Evolutionary conservation across 1,140 invertebrate species (phyloP).

Genomic region (Anthonomus grandis): DNA sequence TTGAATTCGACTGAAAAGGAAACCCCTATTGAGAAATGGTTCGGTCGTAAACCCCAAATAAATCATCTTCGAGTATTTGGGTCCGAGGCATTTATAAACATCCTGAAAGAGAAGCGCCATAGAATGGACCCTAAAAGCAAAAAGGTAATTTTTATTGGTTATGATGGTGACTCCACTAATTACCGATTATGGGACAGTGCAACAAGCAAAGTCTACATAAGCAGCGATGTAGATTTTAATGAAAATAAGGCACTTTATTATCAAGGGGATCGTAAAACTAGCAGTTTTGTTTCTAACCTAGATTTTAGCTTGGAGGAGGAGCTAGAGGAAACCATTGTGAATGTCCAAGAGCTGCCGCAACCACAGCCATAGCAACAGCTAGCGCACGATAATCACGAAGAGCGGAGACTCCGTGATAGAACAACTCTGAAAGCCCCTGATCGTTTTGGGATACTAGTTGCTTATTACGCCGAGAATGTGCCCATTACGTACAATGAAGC

Average conservation of each 20-base stretch:
- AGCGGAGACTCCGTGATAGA: neutral
- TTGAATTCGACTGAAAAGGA: too few relatives aligned
- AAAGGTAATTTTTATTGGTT: too few relatives aligned
- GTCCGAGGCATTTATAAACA: too few relatives aligned
- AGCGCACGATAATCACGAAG: neutral
- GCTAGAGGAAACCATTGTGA: too few relatives aligned
- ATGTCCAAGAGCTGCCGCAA: neutral
- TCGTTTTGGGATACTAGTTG: neutral
- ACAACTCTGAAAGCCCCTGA: neutral
- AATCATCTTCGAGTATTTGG: too few relatives aligned
- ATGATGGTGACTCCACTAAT: neutral
- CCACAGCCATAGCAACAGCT: too few relatives aligned
- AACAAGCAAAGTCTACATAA: neutral
- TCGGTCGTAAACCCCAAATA: too few relatives aligned
- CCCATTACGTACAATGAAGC: neutral
- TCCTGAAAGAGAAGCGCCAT: too few relatives aligned
- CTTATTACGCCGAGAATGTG: neutral
- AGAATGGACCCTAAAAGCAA: too few relatives aligned
- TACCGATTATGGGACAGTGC: slow-evolving; percentile 3
- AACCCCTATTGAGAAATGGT: too few relatives aligned
- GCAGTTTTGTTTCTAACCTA: neutral
- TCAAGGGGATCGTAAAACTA: neutral
- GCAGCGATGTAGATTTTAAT: slow-evolving; percentile 5
- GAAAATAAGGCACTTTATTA: neutral
- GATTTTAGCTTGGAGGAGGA: neutral